These are phyloP conservation scores for Mustelus asterias DNA, from an alignment of 2,113 vertebrate species.

Conservation along the genomic window DNA sequence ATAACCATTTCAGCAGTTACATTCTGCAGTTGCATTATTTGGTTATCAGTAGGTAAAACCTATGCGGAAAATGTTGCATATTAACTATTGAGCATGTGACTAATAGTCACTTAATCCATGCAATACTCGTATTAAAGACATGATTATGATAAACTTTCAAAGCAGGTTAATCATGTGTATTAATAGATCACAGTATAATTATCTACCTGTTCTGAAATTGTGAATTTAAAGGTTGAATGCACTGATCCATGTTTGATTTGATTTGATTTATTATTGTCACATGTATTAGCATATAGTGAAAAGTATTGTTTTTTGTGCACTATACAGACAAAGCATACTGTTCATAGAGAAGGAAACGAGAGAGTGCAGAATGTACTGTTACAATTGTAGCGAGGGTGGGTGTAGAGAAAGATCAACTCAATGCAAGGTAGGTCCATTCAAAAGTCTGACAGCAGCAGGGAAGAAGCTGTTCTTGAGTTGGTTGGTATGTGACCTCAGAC, in stretches of 20 bases:
- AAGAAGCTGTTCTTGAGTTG: too few species aligned
- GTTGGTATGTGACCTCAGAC: too few species aligned
- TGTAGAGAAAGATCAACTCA: too few species aligned
- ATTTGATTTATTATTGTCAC: too few species aligned
- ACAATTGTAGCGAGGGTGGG: too few species aligned
- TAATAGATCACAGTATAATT: not conserved
- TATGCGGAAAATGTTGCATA: not conserved
- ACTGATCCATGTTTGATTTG: not conserved
- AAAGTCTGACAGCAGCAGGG: too few species aligned
- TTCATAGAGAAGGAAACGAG: too few species aligned
- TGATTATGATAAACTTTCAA: not conserved
- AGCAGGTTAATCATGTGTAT: not conserved
- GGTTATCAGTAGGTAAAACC: not conserved
- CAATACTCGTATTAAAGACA: not conserved
- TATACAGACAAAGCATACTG: too few species aligned
- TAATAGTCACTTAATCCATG: constrained; percentile 7
- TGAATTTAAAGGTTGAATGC: not conserved
- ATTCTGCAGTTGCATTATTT: not conserved
- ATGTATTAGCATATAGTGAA: too few species aligned
- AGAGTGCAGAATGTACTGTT: too few species aligned
- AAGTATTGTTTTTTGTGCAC: too few species aligned
- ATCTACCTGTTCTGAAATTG: not conserved
- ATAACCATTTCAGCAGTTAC: not conserved
- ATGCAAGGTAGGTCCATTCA: too few species aligned
- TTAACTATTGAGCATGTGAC: not conserved